Base-by-base conservation (phyloP, 2,888 invertebrate genomes). In the Mylabris sibirica region DNA sequence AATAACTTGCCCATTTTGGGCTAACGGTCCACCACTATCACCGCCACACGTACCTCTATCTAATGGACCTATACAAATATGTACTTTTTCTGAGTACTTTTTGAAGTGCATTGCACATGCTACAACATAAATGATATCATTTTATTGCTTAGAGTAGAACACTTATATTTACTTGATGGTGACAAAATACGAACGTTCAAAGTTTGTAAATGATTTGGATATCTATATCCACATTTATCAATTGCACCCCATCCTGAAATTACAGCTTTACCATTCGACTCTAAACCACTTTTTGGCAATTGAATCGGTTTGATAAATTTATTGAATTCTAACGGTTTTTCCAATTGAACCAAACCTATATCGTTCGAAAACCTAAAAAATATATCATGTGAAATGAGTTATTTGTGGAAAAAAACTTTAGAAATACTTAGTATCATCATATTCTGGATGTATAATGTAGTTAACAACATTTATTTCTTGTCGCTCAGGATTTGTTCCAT, bases 21-120 rank as follows among this genome's bases (percentile, higher is more conserved):
- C 82, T 8, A 89, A 79, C 0, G 89, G 88, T 9, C 88, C 88
- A 3, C 89, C 89, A 11, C 88, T 88, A 72, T 89, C 89, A 11
- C 88, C 88, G 49, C 79, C 84, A 75, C 88, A 88, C 9, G 87
- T 87, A 22, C 87, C 85, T 14, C 86, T 76, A 0, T 87, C 87
- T 12, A 77, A 59, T 3, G 88, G 88, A 0, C 89, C 49, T 8
- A 6, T 11, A 53, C 49, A 53, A 0, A 53, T 1, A 9, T 53
- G 20, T 9, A 0, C 2, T 11, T 22, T 11, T 22, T 53, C 11
- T 3, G n/a, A 76, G 38, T 72, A 85, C 83, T 2, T 6, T 11
- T 3, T 8, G 35, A 11, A 9, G 6, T 30, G 6, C 6, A 3
- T 30, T 30, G 30, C 30, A 30, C 30, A 30, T 30, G 3, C 30